These are phyloP conservation scores for Megastigmus dorsalis DNA, from an alignment of 2,888 invertebrate species.

Conservation along the genomic window DNA sequence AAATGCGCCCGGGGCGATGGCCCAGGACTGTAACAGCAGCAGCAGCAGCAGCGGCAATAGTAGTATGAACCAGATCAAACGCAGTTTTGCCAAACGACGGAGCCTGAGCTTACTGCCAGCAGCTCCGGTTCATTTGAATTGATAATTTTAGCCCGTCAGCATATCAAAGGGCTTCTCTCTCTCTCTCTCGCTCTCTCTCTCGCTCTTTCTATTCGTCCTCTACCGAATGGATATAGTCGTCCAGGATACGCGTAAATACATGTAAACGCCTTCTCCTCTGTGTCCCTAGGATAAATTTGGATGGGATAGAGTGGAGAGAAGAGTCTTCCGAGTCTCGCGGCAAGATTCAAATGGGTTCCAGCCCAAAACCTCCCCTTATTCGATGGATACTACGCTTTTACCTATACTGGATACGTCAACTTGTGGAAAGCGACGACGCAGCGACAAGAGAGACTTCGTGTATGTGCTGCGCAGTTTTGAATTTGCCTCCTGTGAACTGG, in stretches of 20 bases:
- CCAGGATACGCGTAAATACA: conserved; percentile 37
- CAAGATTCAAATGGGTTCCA: conserved; percentile 40
- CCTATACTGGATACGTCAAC: too few relatives aligned
- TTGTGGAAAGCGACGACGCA: too few relatives aligned
- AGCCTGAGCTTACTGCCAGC: conserved; percentile 61
- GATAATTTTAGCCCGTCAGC: conserved; percentile 71
- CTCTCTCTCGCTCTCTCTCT: conserved; percentile 25
- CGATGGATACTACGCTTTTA: too few relatives aligned
- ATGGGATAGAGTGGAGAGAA: not conserved
- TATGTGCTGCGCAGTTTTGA: too few relatives aligned
- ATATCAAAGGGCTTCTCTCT: conserved; percentile 70
- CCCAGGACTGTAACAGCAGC: too few relatives aligned
- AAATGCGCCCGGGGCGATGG: conserved; percentile 30
- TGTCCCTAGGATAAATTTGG: conserved; percentile 18
- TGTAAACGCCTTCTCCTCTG: conserved; percentile 34
- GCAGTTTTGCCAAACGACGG: conserved; percentile 72
- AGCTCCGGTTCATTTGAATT: conserved; percentile 70
- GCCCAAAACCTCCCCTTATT: too few relatives aligned
- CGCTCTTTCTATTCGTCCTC: too few relatives aligned
- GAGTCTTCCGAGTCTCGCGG: not conserved
- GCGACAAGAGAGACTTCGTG: too few relatives aligned
- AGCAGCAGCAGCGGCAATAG: not conserved
- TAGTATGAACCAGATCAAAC: conserved; percentile 73
- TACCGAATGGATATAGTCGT: too few relatives aligned
- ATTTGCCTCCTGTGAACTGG: too few relatives aligned